These are phyloP conservation scores for Archips crataeganus DNA, from an alignment of 2,888 invertebrate species.

Conservation along the genomic window DNA sequence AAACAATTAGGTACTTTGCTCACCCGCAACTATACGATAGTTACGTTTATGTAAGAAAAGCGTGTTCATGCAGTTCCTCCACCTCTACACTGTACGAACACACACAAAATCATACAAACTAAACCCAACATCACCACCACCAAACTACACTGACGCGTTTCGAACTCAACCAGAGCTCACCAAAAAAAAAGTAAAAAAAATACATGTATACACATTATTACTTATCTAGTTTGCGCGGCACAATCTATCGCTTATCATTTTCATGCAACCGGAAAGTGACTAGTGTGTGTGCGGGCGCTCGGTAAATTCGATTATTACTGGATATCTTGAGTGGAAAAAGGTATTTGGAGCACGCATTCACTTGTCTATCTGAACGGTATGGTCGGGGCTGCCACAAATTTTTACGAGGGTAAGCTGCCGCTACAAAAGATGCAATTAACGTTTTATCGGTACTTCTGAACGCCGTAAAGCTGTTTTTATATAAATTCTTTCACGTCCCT, in stretches of 20 bases:
- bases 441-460: conserved; percentile 37
- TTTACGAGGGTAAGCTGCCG: conserved; percentile 35
- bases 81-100: no score
- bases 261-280: background rate
- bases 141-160: no score
- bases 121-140: no score
- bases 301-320: conserved; percentile 1
- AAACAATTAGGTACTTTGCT: no score
- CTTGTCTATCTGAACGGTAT: conserved; percentile 5
- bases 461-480: conserved; percentile 32
- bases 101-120: no score
- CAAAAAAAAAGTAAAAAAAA: no score
- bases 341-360: conserved; percentile 13
- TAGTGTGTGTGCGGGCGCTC: background rate
- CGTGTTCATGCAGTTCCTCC: no score
- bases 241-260: background rate
- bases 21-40: no score
- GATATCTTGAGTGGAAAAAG: background rate
- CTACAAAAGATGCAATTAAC: conserved; percentile 42
- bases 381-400: conserved; percentile 33
- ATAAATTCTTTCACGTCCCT: conserved; percentile 31
- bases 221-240: background rate
- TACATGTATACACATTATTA: no score
- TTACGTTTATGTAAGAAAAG: no score
- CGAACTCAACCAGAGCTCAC: no score